These are phyloP conservation scores for Epinotia ramella DNA, from an alignment of 2,888 invertebrate species.

Conservation along the genomic window DNA sequence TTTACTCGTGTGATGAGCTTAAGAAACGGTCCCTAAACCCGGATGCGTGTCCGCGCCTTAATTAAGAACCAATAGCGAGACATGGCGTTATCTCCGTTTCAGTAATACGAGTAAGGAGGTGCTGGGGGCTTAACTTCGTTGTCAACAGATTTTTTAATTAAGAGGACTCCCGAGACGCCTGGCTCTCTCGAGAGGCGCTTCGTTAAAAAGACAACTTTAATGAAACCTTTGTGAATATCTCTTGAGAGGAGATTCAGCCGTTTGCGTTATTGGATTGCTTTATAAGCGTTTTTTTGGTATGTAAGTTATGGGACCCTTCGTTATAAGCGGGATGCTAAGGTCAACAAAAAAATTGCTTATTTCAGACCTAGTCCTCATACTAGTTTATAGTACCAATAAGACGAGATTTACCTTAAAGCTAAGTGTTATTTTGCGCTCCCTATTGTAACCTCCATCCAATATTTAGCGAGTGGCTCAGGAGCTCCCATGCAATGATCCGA, in stretches of 20 bases:
- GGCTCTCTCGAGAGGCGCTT: slow-evolving; percentile 20
- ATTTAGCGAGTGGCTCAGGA: too few relatives aligned
- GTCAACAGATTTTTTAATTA: slow-evolving; percentile 41
- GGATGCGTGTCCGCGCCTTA: not conserved
- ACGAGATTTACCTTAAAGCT: too few relatives aligned
- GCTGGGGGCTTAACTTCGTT: slow-evolving; percentile 12
- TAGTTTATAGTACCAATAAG: too few relatives aligned
- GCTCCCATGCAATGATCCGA: too few relatives aligned
- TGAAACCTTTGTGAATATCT: slow-evolving; percentile 22
- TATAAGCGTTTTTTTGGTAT: not conserved
- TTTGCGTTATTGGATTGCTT: not conserved
- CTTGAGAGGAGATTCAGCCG: not conserved
- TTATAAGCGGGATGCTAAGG: not conserved
- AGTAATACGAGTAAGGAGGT: not conserved
- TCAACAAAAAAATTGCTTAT: too few relatives aligned
- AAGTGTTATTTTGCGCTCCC: too few relatives aligned
- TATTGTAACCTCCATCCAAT: too few relatives aligned
- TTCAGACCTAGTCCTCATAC: too few relatives aligned
- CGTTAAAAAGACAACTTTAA: slow-evolving; percentile 38
- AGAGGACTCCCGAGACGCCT: slow-evolving; percentile 19
- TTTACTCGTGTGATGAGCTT: too few relatives aligned
- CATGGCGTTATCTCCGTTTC: not conserved
- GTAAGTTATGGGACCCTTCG: too few relatives aligned
- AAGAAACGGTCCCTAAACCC: not conserved
- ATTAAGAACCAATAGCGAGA: not conserved